Evolutionary conservation across 2,888 invertebrate genomes (phyloP), one percentile per base, ranked within the genome.

Genomic region (Plutella xylostella): DNA sequence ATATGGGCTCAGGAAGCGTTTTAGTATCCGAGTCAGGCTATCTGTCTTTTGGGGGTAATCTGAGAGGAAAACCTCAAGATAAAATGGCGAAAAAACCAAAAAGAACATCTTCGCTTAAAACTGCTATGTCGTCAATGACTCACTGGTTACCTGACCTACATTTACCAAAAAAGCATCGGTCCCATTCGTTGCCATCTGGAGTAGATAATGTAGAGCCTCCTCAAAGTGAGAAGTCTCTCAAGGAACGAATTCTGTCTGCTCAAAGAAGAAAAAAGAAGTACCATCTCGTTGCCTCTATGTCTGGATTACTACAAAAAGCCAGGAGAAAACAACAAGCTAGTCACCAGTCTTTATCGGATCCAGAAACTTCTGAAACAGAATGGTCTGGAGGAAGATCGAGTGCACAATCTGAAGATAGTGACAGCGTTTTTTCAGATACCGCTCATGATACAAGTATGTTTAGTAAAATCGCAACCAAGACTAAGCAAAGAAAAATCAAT

Each of bases 281-380:
- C 54, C 89, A 90, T 4, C 82, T 95, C 43, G 92, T 93, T 0
- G 90, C 93, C 0, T 94, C 94, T 0, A 90, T 95, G 74, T 93
- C 93, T 1, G 93, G 92, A 18, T 88, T 95, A 50, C 77, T 95
- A 55, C 93, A 93, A 68, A 94, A 94, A 77, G 94, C 94, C 0
- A 92, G 93, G 65, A 72, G 90, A 57, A 89, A 88, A 70, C 86
- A 87, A 22, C 84, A 84, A 60, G 74, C 83, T 22, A 82, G 85
- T 54, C 82, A 86, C 52, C 89, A 90, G 57, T 91, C 91, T 0
- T 62, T 92, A 42, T 92, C 92, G 11, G 92, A 92, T 62, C 90
- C 91, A 3, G 92, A 92, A 69, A 90, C 90, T 39, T 91, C 91
- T 1, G 91, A 91, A 68, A 89, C 88, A 4, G 91, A 91, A 62